Evolutionary conservation across 1,140 invertebrate genomes (phyloP).

Genomic region (Trissolcus basalis): DNA sequence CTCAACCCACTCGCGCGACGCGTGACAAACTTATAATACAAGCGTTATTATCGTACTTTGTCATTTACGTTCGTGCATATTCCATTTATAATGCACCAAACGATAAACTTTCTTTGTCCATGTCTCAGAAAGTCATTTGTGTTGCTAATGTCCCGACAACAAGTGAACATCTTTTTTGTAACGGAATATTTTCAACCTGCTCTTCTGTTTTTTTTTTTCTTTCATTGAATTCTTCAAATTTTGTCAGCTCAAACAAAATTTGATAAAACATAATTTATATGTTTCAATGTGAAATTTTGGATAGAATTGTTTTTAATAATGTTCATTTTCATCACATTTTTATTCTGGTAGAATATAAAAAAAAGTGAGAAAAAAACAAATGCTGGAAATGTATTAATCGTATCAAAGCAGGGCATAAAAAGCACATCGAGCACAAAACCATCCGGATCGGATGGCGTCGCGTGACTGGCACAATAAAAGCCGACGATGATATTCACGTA

Average conservation of each 20-base stretch:
- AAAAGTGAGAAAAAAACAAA: conserved; percentile 25
- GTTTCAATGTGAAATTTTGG: background rate
- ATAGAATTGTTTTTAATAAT: no score
- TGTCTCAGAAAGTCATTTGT: conserved; percentile 47
- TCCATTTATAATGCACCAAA: conserved; percentile 50
- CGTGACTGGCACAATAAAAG: conserved; percentile 60
- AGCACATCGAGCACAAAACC: conserved; percentile 34
- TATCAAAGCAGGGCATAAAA: conserved; percentile 31
- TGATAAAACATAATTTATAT: no score
- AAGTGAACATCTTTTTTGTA: conserved; percentile 2
- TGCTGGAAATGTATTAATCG: conserved; percentile 37
- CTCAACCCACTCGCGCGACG: conserved; percentile 7
- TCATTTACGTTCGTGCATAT: conserved; percentile 54
- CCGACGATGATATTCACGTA: conserved; percentile 49
- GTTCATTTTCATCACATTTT: conserved; percentile 7
- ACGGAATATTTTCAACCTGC: no score
- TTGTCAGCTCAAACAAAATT: no score
- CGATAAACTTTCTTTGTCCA: conserved; percentile 48
- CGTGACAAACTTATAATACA: conserved; percentile 52
- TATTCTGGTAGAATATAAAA: conserved; percentile 10
- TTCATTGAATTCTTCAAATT: no score
- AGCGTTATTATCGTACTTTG: conserved; percentile 50
- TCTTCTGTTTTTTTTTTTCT: background rate
- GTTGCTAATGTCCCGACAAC: conserved; percentile 24
- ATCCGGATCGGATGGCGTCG: conserved; percentile 34